A percentile compares a stretch with the other conserved stretches of the same genome.
Conservation (phyloP, 2,888 invertebrate species). For the Protonemura montana region DNA sequence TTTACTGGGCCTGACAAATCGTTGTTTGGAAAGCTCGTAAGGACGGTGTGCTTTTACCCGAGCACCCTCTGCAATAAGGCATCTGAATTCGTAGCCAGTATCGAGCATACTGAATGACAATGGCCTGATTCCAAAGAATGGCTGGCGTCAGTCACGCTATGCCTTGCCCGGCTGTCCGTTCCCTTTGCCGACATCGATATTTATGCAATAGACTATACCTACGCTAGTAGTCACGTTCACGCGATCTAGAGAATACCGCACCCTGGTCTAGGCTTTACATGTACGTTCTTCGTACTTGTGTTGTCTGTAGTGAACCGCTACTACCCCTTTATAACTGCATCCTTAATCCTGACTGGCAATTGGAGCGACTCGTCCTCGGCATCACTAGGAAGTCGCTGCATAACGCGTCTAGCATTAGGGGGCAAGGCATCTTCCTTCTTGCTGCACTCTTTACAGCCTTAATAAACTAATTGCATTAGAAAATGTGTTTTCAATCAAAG, state of each 20-base stretch:
- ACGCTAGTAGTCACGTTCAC: neutral
- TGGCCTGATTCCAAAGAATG: conserved; percentile 32
- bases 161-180: neutral
- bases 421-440: neutral
- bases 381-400: neutral
- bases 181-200: conserved; percentile 36
- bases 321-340: too few relatives aligned
- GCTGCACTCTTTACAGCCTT: neutral
- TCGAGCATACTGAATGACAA: conserved; percentile 38
- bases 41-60: neutral
- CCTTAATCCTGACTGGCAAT: too few relatives aligned
- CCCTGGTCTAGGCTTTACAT: neutral
- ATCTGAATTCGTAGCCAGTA: conserved; percentile 25
- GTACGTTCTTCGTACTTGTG: neutral
- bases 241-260: neutral
- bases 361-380: neutral
- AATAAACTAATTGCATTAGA: neutral
- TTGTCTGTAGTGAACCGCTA: neutral
- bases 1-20: neutral
- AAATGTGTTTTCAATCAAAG: neutral
- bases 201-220: conserved; percentile 38
- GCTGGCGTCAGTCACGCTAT: conserved; percentile 29
- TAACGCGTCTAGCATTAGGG: neutral
- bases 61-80: neutral
- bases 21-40: neutral